Evolutionary conservation across 2,797 vertebrate genomes (phyloP), one percentile per base, ranked within the genome.

Genomic region (Sciaenops ocellatus): DNA sequence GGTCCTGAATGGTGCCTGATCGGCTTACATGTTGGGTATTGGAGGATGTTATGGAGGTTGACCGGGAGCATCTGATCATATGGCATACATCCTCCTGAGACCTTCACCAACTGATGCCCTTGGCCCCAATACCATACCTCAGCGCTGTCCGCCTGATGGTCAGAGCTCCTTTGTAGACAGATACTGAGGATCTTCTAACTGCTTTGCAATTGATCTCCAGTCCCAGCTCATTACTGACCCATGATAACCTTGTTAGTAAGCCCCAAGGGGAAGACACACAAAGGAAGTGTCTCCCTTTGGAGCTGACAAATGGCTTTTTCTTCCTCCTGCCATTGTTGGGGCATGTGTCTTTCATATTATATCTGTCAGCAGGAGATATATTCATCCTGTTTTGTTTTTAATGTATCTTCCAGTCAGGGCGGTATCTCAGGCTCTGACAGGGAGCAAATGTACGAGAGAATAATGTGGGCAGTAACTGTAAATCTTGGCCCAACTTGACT

Each of bases 21-120:
- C 90, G 64, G 91, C 91, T 93, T 94, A 92, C 82, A 76, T 50
- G 59, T 60, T 47, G 69, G 73, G 69, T 83, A 74, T 89, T 84
- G 75, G 67, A 71, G 59, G 72, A 73, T 72, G 73, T 84, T 54
- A 71, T 20, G 34, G 57, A 67, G 55, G 55, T 60, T 50, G 54
- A 52, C 50, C 54, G 59, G 26, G 17, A 79, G 61, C 73, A 79
- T 80, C 84, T 86, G 81, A 84, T 92, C 83, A 85, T 80, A 84
- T 60, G 69, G 60, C 18, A 13, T 12, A 18, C 42, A 60, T 54
- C 76, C 59, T 62, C 68, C 30, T n/a, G 54, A 69, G 70, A 81
- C 70, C 65, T 70, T 61, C 61, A 59, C 38, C 79, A 62, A 26
- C 34, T 6, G 13, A 65, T 77, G 78, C 28, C 85, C 79, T 82